These are phyloP conservation scores for Eucera pruinosa DNA, from an alignment of 2,888 invertebrate genomes.

Conservation along the genomic window DNA sequence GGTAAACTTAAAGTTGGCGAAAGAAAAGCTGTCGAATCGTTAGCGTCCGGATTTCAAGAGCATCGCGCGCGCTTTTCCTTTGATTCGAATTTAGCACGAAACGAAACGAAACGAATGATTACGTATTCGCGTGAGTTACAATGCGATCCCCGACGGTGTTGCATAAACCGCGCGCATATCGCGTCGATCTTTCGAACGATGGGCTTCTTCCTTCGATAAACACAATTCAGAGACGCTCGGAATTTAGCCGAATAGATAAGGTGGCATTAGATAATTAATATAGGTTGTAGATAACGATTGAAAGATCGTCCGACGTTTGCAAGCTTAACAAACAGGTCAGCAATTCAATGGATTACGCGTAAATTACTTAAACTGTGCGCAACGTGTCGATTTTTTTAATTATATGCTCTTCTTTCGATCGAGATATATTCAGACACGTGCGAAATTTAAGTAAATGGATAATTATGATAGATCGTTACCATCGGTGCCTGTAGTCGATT, in stretches of 20 bases:
- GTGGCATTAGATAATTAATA: too few species aligned
- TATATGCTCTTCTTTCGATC: neutral
- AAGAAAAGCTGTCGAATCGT: slow-evolving; percentile 27
- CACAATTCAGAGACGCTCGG: too few species aligned
- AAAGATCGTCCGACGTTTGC: too few species aligned
- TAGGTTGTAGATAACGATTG: too few species aligned
- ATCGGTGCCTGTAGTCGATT: too few species aligned
- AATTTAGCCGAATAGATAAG: too few species aligned
- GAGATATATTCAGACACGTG: neutral
- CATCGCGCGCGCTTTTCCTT: slow-evolving; percentile 40
- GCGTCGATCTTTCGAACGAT: too few species aligned
- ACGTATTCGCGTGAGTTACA: slow-evolving; percentile 9
- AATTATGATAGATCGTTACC: neutral
- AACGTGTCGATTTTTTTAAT: slow-evolving; percentile 19
- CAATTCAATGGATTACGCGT: too few species aligned
- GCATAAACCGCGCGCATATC: slow-evolving; percentile 19
- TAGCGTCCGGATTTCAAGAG: slow-evolving; percentile 32
- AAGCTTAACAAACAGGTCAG: too few species aligned
- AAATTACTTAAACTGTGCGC: too few species aligned
- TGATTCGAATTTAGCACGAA: slow-evolving; percentile 56
- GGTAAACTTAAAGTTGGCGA: slow-evolving; percentile 17
- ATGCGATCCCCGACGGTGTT: slow-evolving; percentile 26
- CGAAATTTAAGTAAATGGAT: neutral
- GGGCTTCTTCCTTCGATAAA: too few species aligned
- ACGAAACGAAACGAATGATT: slow-evolving; percentile 28